A percentile compares a stretch with the other conserved stretches of the same genome.
Conservation (phyloP, 2,113 vertebrate genomes). For the Cyanoramphus novaezelandiae region DNA sequence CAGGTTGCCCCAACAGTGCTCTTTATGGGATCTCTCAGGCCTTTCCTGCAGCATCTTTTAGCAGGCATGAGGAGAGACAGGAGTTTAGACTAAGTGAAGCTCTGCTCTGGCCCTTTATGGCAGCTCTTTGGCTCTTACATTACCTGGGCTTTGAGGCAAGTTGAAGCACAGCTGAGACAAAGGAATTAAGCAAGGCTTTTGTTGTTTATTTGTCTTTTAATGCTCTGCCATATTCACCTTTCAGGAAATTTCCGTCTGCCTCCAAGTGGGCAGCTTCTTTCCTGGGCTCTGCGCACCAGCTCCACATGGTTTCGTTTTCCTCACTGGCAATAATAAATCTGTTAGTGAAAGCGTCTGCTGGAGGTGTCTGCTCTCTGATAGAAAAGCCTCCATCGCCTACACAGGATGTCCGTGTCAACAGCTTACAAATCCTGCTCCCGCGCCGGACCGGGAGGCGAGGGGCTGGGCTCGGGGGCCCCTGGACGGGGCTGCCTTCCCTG, state of each 20-base stretch:
- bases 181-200: background rate
- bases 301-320: conserved; percentile 44
- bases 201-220: conserved; percentile 58
- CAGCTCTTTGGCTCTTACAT: background rate
- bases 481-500: background rate
- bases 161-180: background rate
- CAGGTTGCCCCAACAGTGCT: background rate
- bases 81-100: background rate
- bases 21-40: background rate
- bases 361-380: background rate
- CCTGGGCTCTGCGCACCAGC: background rate
- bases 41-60: background rate
- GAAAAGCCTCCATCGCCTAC: background rate
- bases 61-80: accelerated
- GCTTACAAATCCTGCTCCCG: conserved; percentile 16
- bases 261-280: background rate
- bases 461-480: background rate
- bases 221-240: conserved; percentile 51
- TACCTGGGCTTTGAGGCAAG: background rate
- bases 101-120: background rate
- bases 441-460: background rate
- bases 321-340: conserved; percentile 27
- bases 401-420: conserved; percentile 49
- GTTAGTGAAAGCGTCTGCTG: conserved; percentile 34
- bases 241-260: conserved; percentile 64